Conservation (phyloP, 2,113 vertebrate genomes). For the Progne subis region DNA sequence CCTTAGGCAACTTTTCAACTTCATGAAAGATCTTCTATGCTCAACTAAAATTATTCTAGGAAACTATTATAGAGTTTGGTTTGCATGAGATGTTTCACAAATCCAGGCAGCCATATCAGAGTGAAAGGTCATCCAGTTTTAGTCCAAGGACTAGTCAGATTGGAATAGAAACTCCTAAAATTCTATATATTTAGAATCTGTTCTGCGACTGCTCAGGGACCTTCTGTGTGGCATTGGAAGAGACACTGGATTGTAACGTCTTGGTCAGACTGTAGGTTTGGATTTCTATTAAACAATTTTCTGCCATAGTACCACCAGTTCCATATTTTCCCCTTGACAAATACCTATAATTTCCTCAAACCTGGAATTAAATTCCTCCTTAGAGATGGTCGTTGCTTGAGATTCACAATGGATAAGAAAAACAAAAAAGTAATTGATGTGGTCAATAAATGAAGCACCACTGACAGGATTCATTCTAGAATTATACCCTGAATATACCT, state of each 20-base stretch:
- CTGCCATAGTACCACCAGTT: background rate
- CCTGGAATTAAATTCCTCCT: background rate
- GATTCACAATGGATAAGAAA: background rate
- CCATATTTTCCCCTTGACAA: background rate
- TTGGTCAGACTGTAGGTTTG: background rate
- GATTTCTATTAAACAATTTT: background rate
- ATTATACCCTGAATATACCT: background rate
- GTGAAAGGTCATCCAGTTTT: background rate
- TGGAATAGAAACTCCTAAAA: background rate
- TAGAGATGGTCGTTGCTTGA: background rate
- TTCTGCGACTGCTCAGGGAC: background rate
- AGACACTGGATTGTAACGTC: fast-evolving
- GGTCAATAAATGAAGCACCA: background rate
- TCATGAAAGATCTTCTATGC: background rate
- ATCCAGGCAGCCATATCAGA: background rate
- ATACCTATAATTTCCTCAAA: background rate
- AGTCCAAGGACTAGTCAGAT: background rate
- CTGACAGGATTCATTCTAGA: background rate
- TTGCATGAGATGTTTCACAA: background rate
- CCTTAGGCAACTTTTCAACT: background rate
- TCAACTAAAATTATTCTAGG: background rate
- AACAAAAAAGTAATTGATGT: background rate
- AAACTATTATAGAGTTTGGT: background rate
- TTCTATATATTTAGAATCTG: background rate
- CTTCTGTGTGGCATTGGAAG: background rate